Evolutionary conservation across 2,888 invertebrate species (phyloP).

Genomic region (Caenorhabditis sp.): DNA sequence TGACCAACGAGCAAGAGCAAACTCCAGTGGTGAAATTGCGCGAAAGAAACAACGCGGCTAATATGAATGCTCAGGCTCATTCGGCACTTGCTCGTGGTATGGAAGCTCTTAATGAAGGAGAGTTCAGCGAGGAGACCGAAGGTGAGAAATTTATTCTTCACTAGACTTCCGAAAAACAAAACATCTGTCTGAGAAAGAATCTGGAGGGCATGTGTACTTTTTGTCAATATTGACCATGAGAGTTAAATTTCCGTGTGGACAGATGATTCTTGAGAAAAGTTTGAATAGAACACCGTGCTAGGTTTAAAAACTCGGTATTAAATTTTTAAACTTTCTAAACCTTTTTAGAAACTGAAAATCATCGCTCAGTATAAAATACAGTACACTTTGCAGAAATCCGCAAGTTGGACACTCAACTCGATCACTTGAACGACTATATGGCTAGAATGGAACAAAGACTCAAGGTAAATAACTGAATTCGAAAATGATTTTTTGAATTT

Average conservation of each 20-base stretch:
- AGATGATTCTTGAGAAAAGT: too few relatives aligned
- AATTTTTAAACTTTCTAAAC: too few relatives aligned
- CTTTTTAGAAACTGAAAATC: too few relatives aligned
- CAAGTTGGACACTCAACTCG: conserved; percentile 67
- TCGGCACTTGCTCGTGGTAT: conserved; percentile 55
- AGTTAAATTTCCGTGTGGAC: too few relatives aligned
- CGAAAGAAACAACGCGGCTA: conserved; percentile 10
- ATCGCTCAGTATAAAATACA: too few relatives aligned
- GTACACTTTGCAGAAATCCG: conserved; percentile 62
- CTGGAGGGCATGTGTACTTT: too few relatives aligned
- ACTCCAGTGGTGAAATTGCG: conserved; percentile 44
- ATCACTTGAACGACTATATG: conserved; percentile 70
- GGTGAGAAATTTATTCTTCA: conserved; percentile 45
- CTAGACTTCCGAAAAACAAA: background rate
- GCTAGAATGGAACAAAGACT: conserved; percentile 59
- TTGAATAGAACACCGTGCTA: too few relatives aligned
- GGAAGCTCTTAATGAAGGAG: conserved; percentile 62
- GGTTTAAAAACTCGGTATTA: too few relatives aligned
- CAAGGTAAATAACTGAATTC: conserved; percentile 15
- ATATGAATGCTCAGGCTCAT: conserved; percentile 44
- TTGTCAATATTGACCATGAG: too few relatives aligned
- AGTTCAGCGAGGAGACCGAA: conserved; percentile 63
- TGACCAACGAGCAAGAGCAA: conserved; percentile 28
- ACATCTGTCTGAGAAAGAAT: conserved; percentile 11
- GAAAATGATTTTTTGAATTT: background rate